phyloP scores from a whole-genome alignment of 2,888 invertebrate genomes.

The Erynnis tages region DNA sequence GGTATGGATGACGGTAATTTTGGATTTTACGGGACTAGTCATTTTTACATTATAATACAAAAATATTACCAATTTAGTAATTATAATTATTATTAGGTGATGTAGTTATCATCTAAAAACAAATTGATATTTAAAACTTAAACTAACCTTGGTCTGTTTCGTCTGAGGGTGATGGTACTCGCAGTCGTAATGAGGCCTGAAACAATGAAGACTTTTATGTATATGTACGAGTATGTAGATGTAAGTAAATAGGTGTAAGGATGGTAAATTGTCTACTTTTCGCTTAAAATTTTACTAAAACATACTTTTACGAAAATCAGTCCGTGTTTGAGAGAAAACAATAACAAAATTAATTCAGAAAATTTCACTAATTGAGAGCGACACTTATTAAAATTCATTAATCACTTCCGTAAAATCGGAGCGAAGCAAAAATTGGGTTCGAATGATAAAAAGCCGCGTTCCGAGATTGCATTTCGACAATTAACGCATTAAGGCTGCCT shows the following conservation, averaged over 20 bases:
- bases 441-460: constrained; percentile 65
- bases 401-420: constrained; percentile 46
- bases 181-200: constrained; percentile 70
- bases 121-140: no score
- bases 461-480: constrained; percentile 80
- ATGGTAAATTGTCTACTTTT: no score
- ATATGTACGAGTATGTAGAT: no score
- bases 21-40: neutral
- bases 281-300: no score
- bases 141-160: constrained; percentile 73
- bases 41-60: no score
- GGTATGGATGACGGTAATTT: neutral
- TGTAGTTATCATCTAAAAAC: no score
- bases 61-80: no score
- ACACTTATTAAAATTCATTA: constrained; percentile 34
- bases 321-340: constrained; percentile 12
- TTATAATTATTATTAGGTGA: no score
- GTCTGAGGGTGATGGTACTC: constrained; percentile 68
- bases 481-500: constrained; percentile 79
- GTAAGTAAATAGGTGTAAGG: no score
- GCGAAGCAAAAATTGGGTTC: constrained; percentile 53
- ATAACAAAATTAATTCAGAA: constrained; percentile 23
- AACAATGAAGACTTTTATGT: constrained; percentile 49
- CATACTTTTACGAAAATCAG: no score
- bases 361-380: constrained; percentile 29